Conservation (phyloP, 2,888 invertebrate species). For the Gymnocheta viridis region DNA sequence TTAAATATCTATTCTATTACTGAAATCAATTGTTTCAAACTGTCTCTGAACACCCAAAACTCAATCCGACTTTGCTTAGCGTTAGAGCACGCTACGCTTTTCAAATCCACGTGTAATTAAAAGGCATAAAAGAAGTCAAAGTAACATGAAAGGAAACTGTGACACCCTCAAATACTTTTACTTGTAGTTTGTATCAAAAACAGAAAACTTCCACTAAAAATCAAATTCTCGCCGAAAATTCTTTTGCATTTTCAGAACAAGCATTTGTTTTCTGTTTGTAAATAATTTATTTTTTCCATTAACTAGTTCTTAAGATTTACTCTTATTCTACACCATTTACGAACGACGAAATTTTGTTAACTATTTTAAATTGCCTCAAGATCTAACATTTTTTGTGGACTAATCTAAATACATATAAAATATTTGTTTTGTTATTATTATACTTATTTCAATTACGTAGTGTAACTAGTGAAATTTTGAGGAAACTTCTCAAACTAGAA, state of each 20-base stretch:
- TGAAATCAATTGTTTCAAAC: too few relatives aligned
- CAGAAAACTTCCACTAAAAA: not conserved
- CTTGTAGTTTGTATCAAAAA: not conserved
- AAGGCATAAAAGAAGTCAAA: not conserved
- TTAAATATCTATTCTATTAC: too few relatives aligned
- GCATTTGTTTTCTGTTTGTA: slow-evolving; percentile 3
- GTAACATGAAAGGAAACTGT: not conserved
- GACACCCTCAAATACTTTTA: not conserved
- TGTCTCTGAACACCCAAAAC: too few relatives aligned
- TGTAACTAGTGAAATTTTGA: not conserved
- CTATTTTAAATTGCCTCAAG: not conserved
- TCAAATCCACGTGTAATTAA: too few relatives aligned
- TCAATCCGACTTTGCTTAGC: too few relatives aligned
- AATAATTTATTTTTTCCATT: not conserved
- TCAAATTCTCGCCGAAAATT: not conserved
- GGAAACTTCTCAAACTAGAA: not conserved
- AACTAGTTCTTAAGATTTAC: not conserved
- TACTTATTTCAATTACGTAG: not conserved
- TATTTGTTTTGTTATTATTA: not conserved
- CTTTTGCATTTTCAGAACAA: not conserved
- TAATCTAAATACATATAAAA: not conserved
- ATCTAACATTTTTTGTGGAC: not conserved
- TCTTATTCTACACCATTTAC: slow-evolving; percentile 1
- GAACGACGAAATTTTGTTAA: not conserved
- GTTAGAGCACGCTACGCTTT: too few relatives aligned